Base-by-base conservation (phyloP, 2,888 invertebrate genomes). In the Palloptera scutellata region DNA sequence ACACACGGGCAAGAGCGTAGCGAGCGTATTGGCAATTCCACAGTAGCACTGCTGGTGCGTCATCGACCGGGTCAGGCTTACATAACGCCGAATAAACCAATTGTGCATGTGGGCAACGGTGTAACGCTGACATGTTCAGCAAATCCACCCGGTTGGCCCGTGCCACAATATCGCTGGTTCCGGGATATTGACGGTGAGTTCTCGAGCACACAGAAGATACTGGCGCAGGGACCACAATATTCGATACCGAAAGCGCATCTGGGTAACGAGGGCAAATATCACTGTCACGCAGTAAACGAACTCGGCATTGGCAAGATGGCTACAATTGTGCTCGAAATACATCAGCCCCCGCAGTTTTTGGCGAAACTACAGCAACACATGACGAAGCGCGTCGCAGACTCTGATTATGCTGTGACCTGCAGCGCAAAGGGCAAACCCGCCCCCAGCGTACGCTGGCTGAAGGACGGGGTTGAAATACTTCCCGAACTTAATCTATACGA, bases 101-200 rank as follows among this genome's bases (percentile, higher is more conserved):
- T 94, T 55, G 94, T 94, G 4, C 91, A 92, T 66, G 95, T 95
- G 79, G 94, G 94, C 1, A 89, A 91, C 3, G 90, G 91, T 0
- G 93, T 93, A 1, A 94, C 93, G 1, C 87, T 95, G 13, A 94
- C 93, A 0, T 96, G 96, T 80, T 91, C 91, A 52, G 94, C 96
- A 0, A 91, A 90, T 73, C 96, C 96, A 0, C 93, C 95, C 0
- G 96, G 96, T n/a, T 96, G 94, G 91, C 96, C 96, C 0, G 92
- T 92, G 30, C 95, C 96, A 0, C 92, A 93, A 79, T 96, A 92
- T 84, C 89, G 93, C 67, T 96, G 96, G 96, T 94, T 94, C 88
- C 89, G 92, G 64, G 92, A 94, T 77, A 91, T 91, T 70, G 88
- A 87, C 1, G 89, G 88, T 5, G 88, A 90, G 9, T 81, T 83